Evolutionary conservation across 2,888 invertebrate species (phyloP).

Genomic region (Polydrusus pterygomalis): DNA sequence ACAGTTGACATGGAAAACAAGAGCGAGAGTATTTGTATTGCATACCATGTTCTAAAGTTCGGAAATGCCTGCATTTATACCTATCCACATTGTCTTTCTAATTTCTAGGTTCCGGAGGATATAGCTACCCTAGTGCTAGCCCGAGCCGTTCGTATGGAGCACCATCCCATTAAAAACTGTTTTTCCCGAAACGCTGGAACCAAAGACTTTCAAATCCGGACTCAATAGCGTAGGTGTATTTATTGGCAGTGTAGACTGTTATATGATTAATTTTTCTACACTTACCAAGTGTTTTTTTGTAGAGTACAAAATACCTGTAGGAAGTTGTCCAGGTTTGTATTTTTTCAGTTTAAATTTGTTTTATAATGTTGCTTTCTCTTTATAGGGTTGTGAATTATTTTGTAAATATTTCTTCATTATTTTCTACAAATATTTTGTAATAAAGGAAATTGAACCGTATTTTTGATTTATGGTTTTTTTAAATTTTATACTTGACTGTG

Average conservation of each 20-base stretch:
- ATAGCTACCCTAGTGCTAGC: constrained; percentile 39
- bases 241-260: neutral
- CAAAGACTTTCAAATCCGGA: constrained; percentile 53
- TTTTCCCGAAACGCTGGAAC: constrained; percentile 19
- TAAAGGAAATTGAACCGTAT: constrained; percentile 2
- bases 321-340: neutral
- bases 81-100: neutral
- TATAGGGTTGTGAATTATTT: constrained; percentile 1
- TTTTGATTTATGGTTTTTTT: neutral
- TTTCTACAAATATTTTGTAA: neutral
- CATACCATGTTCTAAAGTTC: too few species aligned
- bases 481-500: too few species aligned
- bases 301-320: neutral
- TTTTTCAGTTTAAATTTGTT: neutral
- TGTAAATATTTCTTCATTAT: constrained; percentile 11
- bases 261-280: neutral
- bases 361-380: neutral
- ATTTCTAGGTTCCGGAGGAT: constrained; percentile 22
- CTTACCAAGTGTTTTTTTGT: neutral
- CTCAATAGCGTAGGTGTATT: neutral
- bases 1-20: too few species aligned
- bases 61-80: too few species aligned
- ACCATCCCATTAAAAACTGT: constrained; percentile 49
- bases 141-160: constrained; percentile 61
- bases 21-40: too few species aligned